phyloP scores from a whole-genome alignment of 2,888 invertebrate species.

The Agrenia bidenticulata region DNA sequence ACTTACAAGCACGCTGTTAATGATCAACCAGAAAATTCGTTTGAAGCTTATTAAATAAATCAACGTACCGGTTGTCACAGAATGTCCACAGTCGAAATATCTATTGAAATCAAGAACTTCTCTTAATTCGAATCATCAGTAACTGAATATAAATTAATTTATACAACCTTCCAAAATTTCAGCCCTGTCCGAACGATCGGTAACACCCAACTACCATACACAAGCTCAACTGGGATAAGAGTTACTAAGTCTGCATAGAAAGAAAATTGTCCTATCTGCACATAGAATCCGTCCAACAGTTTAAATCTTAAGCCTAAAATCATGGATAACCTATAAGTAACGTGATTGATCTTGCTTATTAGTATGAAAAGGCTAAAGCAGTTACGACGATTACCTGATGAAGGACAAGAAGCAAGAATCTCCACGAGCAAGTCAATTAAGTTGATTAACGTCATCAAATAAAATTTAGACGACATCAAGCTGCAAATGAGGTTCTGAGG shows the following conservation, averaged over 20 bases:
- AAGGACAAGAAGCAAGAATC: constrained; percentile 35
- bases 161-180: constrained; percentile 36
- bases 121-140: not conserved
- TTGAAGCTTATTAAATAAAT: too few relatives aligned
- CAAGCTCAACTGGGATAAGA: constrained; percentile 27
- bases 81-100: too few relatives aligned
- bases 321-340: too few relatives aligned
- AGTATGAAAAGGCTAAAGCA: too few relatives aligned
- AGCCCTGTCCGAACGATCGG: constrained; percentile 15
- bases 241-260: constrained; percentile 42
- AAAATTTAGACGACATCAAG: constrained; percentile 8
- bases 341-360: too few relatives aligned
- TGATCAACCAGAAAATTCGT: too few relatives aligned
- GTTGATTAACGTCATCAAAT: constrained; percentile 12
- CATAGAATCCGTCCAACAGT: constrained; percentile 31
- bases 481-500: constrained; percentile 5
- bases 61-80: too few relatives aligned
- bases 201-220: constrained; percentile 2
- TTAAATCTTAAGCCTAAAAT: constrained; percentile 43
- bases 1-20: too few relatives aligned
- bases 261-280: constrained; percentile 19
- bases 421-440: constrained; percentile 40
- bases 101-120: not conserved
- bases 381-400: too few relatives aligned
- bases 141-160: not conserved